A percentile compares a stretch with the other conserved stretches of the same genome.
phyloP scores from a whole-genome alignment of 2,113 vertebrate genomes.

The Bubalus kerabau region DNA sequence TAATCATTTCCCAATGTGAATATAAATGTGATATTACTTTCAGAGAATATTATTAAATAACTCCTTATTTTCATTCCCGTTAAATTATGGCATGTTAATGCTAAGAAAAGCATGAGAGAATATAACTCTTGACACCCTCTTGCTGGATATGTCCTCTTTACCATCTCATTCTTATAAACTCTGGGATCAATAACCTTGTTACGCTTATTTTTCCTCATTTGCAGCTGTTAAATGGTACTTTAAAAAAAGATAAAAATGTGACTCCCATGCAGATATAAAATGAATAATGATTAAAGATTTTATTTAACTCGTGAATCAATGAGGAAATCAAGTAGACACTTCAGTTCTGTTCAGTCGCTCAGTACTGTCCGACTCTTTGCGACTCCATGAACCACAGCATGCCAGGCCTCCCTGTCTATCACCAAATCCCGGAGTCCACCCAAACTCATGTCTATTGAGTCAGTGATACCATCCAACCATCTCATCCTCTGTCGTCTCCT shows the following conservation, averaged over 20 bases:
- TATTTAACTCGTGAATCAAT: background rate
- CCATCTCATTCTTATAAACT: background rate
- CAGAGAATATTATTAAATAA: background rate
- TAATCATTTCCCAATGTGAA: background rate
- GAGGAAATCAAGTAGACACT: background rate
- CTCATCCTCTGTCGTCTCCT: background rate
- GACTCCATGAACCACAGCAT: background rate
- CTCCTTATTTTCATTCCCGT: background rate
- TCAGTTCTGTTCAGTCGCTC: background rate
- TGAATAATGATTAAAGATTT: background rate
- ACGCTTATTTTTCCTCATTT: background rate
- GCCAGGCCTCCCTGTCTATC: background rate
- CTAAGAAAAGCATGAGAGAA: background rate
- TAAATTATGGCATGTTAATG: background rate
- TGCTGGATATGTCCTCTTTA: background rate
- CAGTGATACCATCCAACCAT: background rate
- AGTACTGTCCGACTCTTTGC: accelerated
- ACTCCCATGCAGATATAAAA: background rate
- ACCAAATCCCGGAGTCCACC: background rate
- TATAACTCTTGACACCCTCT: background rate
- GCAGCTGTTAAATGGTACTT: conserved; percentile 18
- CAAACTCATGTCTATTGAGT: background rate
- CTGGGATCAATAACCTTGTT: background rate
- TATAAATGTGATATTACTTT: background rate
- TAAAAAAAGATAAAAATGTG: background rate